phyloP scores from a whole-genome alignment of 1,140 invertebrate species.

The Marisa cornuarietis region DNA sequence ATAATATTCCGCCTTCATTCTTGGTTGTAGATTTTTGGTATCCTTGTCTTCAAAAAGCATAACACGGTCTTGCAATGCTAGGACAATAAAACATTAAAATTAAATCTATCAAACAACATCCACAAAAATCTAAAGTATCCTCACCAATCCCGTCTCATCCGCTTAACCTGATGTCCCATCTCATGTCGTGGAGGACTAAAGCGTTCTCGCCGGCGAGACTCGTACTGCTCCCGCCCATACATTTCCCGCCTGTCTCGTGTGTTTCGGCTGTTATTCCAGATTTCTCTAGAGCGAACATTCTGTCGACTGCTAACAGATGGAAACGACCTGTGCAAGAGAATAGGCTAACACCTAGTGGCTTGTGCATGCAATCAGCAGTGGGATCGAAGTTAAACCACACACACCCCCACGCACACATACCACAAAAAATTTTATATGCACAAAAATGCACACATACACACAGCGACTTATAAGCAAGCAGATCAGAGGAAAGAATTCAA shows the following conservation, averaged over 20 bases:
- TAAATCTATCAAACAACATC: background rate
- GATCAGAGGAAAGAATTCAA: too few species aligned
- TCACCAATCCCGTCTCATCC: constrained; percentile 63
- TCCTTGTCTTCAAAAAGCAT: too few species aligned
- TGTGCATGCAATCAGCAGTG: too few species aligned
- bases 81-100: background rate
- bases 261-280: constrained; percentile 48
- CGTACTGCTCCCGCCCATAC: constrained; percentile 52
- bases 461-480: background rate
- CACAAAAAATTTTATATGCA: background rate
- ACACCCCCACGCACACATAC: background rate
- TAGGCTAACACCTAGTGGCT: too few species aligned
- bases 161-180: constrained; percentile 59
- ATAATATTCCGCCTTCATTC: too few species aligned
- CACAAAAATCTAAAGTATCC: constrained; percentile 3
- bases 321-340: background rate
- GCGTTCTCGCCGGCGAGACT: constrained; percentile 49
- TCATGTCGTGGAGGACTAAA: constrained; percentile 56
- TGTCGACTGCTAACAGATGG: constrained; percentile 10
- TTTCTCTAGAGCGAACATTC: constrained; percentile 37
- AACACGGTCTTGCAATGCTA: background rate
- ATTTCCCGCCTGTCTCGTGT: constrained; percentile 44
- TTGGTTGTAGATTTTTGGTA: too few species aligned
- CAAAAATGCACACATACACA: background rate
- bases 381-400: background rate